phyloP scores from a whole-genome alignment of 2,797 vertebrate species.

The Phrynocephalus vlangalii region DNA sequence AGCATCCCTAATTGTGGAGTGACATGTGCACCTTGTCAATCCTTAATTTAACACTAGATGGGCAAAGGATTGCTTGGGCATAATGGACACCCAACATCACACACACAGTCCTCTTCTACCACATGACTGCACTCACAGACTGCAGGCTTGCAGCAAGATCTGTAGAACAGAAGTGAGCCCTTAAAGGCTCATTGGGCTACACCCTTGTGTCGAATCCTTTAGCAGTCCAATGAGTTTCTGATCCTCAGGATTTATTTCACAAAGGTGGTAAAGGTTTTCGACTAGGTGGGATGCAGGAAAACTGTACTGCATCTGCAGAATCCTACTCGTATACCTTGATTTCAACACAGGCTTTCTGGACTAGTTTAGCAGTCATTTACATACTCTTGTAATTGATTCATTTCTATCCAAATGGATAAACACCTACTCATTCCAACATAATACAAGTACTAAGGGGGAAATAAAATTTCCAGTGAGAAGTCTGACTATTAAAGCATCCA shows the following conservation, averaged over 20 bases:
- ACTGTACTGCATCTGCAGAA: background rate
- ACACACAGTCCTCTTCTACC: background rate
- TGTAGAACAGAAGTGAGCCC: background rate
- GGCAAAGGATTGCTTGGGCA: background rate
- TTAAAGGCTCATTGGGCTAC: background rate
- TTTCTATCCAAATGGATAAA: background rate
- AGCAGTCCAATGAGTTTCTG: background rate
- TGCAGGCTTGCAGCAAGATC: background rate
- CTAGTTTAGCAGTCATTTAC: background rate
- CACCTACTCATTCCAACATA: background rate
- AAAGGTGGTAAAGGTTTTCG: background rate
- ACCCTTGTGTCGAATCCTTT: background rate
- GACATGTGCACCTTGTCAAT: too few species aligned
- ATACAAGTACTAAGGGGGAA: background rate
- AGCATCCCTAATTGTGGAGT: too few species aligned
- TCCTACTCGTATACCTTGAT: too few species aligned
- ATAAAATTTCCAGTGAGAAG: background rate
- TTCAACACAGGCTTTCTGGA: background rate
- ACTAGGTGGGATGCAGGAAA: background rate
- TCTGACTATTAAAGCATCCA: background rate
- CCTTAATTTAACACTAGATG: background rate
- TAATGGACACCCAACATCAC: background rate
- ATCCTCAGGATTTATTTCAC: background rate
- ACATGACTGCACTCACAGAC: background rate
- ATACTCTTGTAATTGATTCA: background rate